phyloP scores from a whole-genome alignment of 2,113 vertebrate species.

The Herpailurus yagouaroundi region DNA sequence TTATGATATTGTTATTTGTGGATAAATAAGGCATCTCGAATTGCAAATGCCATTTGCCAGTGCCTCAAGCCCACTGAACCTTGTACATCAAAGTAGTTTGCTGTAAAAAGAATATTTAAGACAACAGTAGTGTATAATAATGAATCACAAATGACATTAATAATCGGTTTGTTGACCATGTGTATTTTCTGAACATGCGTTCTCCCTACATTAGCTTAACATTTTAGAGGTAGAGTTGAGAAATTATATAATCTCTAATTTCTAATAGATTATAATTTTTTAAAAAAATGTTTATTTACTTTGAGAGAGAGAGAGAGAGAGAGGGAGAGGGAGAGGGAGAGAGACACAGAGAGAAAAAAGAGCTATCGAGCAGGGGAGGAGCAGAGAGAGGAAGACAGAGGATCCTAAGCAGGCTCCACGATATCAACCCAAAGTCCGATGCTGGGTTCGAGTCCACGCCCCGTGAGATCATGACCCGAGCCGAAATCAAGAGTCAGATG shows the following conservation, averaged over 20 bases:
- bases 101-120: background rate
- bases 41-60: background rate
- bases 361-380: too few species aligned
- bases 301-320: too few species aligned
- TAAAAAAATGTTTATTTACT: too few species aligned
- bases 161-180: background rate
- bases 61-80: background rate
- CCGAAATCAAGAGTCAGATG: too few species aligned
- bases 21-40: background rate
- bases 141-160: slow-evolving; percentile 1
- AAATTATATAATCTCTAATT: slow-evolving; percentile 34
- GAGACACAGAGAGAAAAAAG: too few species aligned
- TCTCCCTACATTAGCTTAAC: background rate
- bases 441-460: too few species aligned
- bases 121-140: background rate
- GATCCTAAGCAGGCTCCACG: too few species aligned
- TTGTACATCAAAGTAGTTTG: background rate
- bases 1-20: slow-evolving; percentile 17
- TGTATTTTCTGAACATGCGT: background rate
- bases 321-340: too few species aligned
- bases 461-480: too few species aligned
- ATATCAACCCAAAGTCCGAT: too few species aligned
- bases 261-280: background rate
- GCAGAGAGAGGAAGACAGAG: too few species aligned
- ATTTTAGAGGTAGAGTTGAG: slow-evolving; percentile 43